Percentiles rank a stretch among this genome's conserved stretches.
Conservation (phyloP, 1,140 invertebrate species). For the Lysiphlebus fabarum region DNA sequence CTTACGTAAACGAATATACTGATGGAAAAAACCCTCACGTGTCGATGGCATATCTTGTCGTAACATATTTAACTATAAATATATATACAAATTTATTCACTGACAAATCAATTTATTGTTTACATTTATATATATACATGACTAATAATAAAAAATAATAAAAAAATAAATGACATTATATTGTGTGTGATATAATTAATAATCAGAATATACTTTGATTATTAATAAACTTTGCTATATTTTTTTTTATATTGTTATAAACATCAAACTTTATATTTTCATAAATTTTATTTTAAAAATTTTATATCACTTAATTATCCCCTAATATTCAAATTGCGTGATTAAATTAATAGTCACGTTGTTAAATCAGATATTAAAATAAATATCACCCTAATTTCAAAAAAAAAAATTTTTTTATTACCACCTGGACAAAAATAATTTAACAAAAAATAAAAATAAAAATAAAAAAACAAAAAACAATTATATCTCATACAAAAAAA, state of each 20-base stretch:
- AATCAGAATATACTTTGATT: no score
- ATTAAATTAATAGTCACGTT: no score
- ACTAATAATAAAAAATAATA: no score
- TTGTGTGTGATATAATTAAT: no score
- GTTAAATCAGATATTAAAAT: no score
- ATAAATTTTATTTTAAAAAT: neutral
- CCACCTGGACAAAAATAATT: neutral
- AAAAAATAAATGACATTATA: no score
- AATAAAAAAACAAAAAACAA: neutral
- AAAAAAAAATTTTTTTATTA: neutral
- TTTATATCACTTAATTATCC: no score
- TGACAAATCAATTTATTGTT: neutral
- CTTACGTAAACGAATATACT: neutral
- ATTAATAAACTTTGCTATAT: no score
- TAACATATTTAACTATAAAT: neutral
- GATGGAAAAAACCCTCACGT: neutral
- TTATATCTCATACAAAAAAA: neutral
- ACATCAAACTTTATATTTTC: neutral
- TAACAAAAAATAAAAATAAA: no score
- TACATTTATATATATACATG: neutral
- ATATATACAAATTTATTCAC: no score
- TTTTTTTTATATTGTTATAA: neutral
- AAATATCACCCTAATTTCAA: no score
- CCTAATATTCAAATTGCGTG: no score
- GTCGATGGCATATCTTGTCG: conserved; percentile 4